Evolutionary conservation across 1,140 invertebrate genomes (phyloP), one percentile per base, ranked within the genome.

Genomic region (Druon quercuslanigerum): DNA sequence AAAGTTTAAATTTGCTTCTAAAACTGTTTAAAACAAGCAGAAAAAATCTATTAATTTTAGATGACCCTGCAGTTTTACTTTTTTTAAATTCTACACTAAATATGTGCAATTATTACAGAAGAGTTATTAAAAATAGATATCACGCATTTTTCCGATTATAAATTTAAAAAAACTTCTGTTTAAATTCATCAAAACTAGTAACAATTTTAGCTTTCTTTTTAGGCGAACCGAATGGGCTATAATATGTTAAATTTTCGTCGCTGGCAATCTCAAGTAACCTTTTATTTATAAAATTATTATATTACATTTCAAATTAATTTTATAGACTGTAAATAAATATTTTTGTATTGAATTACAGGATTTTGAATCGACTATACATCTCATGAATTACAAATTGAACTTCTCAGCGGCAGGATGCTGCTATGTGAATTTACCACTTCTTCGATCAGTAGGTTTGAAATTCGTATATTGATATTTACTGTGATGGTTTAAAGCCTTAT

Each of bases 381-480:
- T 87, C 73, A 50, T 88, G 73, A 88, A 89, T 83, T 85, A 88
- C 51, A 87, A 75, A 20, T 82, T 92, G 19, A 75, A 82, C 60
- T 91, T 92, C 74, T 82, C 87, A 11, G 90, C 91, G n/a, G 89
- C 80, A 14, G 90, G 88, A n/a, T 89, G 87, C 76, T 91, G 90
- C 78, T 19, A 87, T 74, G 86, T 92, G 50, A 87, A 91, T 75
- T 77, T 92, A 51, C 83, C 82, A 5, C 79, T 91, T 19, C 73
- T 92, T 16, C 74, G 85, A 19, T 87, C 90, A 82, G 90, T 92
- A 81, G 88, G 11, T 46, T 11, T 25, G 16, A n/a, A 66, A 40
- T n/a, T 66, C 66, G 72, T 17, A 56, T 50, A 54, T n/a, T 25
- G 71, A 60, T 46, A 46, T 9, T 46, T 1, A 0, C 7, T 46